Base-by-base conservation (phyloP, 1,140 invertebrate genomes). In the Papilio aristodemus region DNA sequence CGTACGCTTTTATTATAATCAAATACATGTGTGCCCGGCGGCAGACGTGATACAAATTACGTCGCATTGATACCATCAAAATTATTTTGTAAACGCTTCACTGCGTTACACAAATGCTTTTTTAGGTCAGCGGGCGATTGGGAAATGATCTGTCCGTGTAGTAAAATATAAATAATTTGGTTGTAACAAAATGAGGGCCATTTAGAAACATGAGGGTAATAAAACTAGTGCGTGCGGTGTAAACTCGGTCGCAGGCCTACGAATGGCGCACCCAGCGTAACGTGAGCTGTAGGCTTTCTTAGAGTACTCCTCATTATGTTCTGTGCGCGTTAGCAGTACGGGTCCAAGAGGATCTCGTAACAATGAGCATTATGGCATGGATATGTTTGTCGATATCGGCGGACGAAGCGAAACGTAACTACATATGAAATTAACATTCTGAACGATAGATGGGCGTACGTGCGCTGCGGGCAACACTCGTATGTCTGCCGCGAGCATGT, bases 201-300 rank as follows among this genome's bases (percentile, higher is more conserved):
- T 91, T 91, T 91, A 85, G 84, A 91, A 91, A 90, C 89, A 91
- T 91, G 89, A 90, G 89, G 89, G 89, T 86, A 90, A 91, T 91
- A 91, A 91, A 91, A 91, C 83, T 89, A 89, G 89, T 90, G 87
- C 88, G 89, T 89, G 88, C 87, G 81, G 78, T 85, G 80, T 84
- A 83, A 87, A 89, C 77, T 84, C 85, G 85, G 87, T 87, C 87
- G 83, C 79, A 79, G 78, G 80, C 75, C 76, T 81, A 73, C 67
- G 73, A 64, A 71, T 63, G 22, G 59, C 17, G 22, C 63, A 46
- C 57, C 79, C 78, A 81, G 38, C 58, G 38, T 71, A 74, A 22
- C 19, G 19, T 71, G 83, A 78, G 13, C 80, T 73, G 59, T 63
- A 64, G 60, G 58, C 73, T 68, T 68, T 78, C 64, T 59, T 78